Conservation (phyloP, 2,113 vertebrate genomes). For the Callospermophilus lateralis region DNA sequence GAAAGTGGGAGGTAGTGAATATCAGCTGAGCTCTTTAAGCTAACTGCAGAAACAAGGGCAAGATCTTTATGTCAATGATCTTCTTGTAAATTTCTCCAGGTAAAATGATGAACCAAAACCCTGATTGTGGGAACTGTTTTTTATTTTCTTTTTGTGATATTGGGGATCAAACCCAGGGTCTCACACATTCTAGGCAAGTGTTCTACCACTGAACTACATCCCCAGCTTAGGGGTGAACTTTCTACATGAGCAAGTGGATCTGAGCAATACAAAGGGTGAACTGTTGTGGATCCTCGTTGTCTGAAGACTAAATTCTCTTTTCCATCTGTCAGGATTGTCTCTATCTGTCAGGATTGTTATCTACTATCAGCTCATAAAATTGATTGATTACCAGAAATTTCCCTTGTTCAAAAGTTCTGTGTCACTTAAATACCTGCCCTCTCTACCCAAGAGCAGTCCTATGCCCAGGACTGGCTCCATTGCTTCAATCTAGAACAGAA, state of each 20-base stretch:
- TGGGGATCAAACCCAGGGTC: neutral
- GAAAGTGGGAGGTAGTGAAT: neutral
- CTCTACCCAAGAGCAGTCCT: neutral
- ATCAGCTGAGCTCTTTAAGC: neutral
- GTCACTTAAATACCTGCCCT: neutral
- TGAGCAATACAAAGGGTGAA: neutral
- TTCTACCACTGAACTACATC: neutral
- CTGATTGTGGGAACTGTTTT: neutral
- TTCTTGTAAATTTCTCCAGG: neutral
- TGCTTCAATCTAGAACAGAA: neutral
- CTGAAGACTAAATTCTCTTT: neutral
- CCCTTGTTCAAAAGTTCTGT: neutral
- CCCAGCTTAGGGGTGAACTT: neutral
- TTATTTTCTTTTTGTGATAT: neutral
- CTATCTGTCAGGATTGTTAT: neutral
- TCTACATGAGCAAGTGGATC: neutral
- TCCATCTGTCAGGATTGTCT: neutral
- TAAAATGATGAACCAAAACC: neutral
- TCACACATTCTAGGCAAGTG: neutral
- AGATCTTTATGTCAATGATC: neutral
- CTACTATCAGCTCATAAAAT: neutral
- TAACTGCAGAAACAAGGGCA: neutral
- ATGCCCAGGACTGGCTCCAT: neutral
- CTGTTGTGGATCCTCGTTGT: neutral
- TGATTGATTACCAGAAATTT: neutral